phyloP scores from a whole-genome alignment of 2,113 vertebrate species.

The Alligator sinensis region DNA sequence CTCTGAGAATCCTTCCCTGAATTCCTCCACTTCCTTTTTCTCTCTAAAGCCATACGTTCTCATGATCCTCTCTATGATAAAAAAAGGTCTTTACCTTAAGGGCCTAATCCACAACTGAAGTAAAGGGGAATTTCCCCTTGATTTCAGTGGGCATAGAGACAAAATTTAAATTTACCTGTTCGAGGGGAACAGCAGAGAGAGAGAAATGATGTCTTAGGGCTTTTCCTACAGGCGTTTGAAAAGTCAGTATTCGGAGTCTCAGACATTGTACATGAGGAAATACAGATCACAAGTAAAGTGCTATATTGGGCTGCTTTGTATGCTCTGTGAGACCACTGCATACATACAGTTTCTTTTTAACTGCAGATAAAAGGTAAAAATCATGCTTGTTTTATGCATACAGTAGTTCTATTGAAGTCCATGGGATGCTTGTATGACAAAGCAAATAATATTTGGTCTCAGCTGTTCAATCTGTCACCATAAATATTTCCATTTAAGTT shows the following conservation, averaged over 20 bases:
- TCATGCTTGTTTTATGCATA: not conserved
- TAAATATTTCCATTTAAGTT: not conserved
- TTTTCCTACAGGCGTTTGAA: slow-evolving; percentile 4
- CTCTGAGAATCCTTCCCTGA: not conserved
- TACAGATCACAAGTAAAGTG: not conserved
- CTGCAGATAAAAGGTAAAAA: slow-evolving; percentile 5
- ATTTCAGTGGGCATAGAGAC: not conserved
- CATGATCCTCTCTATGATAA: not conserved
- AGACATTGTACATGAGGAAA: not conserved
- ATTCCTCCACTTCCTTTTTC: not conserved
- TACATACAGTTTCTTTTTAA: not conserved
- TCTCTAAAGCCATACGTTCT: too few relatives aligned
- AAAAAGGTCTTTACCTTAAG: not conserved
- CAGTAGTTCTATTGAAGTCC: not conserved
- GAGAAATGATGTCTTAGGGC: slow-evolving; percentile 20
- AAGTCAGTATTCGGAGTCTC: not conserved
- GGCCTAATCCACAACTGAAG: not conserved
- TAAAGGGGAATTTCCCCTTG: not conserved
- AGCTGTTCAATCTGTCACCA: not conserved
- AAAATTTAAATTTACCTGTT: slow-evolving; percentile 16
- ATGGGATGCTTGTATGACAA: not conserved
- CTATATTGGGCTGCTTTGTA: slow-evolving; percentile 34
- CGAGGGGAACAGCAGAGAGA: slow-evolving; percentile 38
- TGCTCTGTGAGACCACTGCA: not conserved
- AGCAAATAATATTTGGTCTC: slow-evolving; percentile 28